Base-by-base conservation (phyloP, 92 coral and sea anemone species). In the Phymanthus crucifer region DNA sequence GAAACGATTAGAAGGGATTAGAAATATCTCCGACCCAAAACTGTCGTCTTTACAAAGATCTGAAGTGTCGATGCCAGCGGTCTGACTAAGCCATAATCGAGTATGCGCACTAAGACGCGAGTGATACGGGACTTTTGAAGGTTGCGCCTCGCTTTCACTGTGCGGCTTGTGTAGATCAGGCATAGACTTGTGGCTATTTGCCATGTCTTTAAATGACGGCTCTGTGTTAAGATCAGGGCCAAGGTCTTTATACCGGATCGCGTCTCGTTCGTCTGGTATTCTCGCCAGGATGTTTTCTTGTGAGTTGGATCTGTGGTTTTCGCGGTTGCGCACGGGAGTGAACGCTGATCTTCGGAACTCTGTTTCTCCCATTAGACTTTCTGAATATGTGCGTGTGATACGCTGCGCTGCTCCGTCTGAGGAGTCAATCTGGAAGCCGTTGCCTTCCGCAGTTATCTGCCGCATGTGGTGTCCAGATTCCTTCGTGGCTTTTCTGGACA, bases 51-150 rank as follows among this genome's bases (percentile, higher is more conserved):
- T 71, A 64, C 85, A 81, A 29, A 89, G 33, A n/a, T 81, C 82
- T 57, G 97, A 89, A 33, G 91, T 90, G 73, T 92, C 93, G 40
- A 92, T 89, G 65, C 93, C 91, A 38, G 88, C 88, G 70, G 92
- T 92, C 76, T 92, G 97, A 65, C 94, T 92, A 70, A 92, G 87
- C 97, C 97, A 92, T 47, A 81, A 80, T 64, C 93, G 89, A 17
- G 97, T 92, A 74, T 92, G 97, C 33, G 90, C 87, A 79, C 85
- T 92, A 46, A 92, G 83, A 1, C 93, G 89, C 3, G 93, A 87
- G 71, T 87, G 82, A 74, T 84, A 90, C 0, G 97, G 94, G 24
- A 80, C 84, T 3, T 70, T 54, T 40, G 36, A 10, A 4, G 56
- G 46, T 16, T 56, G 74, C 21, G 81, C 73, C 32, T 83, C 88